Evolutionary conservation across 2,888 invertebrate genomes (phyloP).

Genomic region (Helleia helle): DNA sequence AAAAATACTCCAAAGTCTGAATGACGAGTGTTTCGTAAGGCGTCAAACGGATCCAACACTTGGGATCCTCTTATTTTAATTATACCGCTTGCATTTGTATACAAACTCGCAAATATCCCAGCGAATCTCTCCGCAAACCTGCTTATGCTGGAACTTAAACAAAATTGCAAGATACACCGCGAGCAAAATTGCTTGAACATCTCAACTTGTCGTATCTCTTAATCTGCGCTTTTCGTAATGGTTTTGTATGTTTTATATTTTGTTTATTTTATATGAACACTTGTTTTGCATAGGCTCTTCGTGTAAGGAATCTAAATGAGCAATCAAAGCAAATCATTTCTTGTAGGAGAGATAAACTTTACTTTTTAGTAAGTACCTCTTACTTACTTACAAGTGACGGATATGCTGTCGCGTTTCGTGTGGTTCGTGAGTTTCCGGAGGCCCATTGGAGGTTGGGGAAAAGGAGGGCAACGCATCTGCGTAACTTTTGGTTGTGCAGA

Average conservation of each 20-base stretch:
- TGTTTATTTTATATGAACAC: background rate
- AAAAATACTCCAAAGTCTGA: background rate
- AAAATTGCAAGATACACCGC: conserved; percentile 31
- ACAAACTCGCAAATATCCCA: conserved; percentile 18
- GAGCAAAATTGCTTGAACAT: background rate
- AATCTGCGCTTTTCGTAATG: background rate
- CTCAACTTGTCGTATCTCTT: background rate
- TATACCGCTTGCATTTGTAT: conserved; percentile 8
- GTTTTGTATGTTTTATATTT: too few relatives aligned
- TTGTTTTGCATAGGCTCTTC: too few relatives aligned
- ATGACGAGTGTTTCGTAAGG: conserved; percentile 1
- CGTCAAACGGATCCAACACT: conserved; percentile 6
- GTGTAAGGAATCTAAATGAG: too few relatives aligned
- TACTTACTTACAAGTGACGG: too few relatives aligned
- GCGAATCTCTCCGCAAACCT: conserved; percentile 20
- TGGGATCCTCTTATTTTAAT: conserved; percentile 5
- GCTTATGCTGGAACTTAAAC: conserved; percentile 16
- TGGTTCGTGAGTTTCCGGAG: too few relatives aligned
- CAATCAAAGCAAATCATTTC: too few relatives aligned
- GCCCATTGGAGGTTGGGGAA: too few relatives aligned
- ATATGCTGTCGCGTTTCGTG: too few relatives aligned
- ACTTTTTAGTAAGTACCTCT: too few relatives aligned
- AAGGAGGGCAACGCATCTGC: too few relatives aligned
- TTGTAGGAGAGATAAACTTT: too few relatives aligned
- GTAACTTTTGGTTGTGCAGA: too few relatives aligned